Conservation (phyloP, 53 echinoderm and acorn worm species). For the Astropecten irregularis region DNA sequence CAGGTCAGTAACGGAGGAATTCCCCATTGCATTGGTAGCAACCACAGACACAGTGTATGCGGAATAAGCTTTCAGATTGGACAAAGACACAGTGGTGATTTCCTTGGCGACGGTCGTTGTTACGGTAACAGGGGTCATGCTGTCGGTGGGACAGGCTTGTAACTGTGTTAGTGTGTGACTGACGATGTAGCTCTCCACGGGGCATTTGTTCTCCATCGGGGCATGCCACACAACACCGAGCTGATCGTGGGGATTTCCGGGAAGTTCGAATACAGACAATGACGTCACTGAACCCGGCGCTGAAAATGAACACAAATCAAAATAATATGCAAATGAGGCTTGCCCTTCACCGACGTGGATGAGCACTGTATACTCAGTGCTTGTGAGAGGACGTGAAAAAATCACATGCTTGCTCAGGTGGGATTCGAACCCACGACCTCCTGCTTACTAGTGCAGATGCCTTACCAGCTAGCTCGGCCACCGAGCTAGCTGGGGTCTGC, state of each 20-base stretch:
- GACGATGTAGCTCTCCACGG: slow-evolving; percentile 37
- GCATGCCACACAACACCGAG: slow-evolving; percentile 10
- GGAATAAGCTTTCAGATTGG: not conserved
- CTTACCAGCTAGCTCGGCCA: no score
- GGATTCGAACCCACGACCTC: no score
- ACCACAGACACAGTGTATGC: slow-evolving; percentile 5
- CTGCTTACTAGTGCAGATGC: no score
- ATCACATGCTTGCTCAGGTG: no score
- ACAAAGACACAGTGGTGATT: not conserved
- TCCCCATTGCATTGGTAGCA: not conserved
- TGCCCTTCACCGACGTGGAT: no score
- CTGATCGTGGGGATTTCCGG: not conserved
- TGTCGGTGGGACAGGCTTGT: not conserved
- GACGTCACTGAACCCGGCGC: not conserved
- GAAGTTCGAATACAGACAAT: not conserved
- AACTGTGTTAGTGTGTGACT: slow-evolving; percentile 5
- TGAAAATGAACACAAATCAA: no score
- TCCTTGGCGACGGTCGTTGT: no score
- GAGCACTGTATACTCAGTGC: no score
- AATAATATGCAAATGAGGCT: no score
- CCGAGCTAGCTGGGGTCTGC: no score
- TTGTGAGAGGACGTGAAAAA: no score
- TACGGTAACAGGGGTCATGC: not conserved
- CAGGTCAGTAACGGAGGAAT: not conserved
- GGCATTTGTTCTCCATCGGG: slow-evolving; percentile 41